These are phyloP conservation scores for Athetis lepigone DNA, from an alignment of 2,888 invertebrate genomes.

Conservation along the genomic window DNA sequence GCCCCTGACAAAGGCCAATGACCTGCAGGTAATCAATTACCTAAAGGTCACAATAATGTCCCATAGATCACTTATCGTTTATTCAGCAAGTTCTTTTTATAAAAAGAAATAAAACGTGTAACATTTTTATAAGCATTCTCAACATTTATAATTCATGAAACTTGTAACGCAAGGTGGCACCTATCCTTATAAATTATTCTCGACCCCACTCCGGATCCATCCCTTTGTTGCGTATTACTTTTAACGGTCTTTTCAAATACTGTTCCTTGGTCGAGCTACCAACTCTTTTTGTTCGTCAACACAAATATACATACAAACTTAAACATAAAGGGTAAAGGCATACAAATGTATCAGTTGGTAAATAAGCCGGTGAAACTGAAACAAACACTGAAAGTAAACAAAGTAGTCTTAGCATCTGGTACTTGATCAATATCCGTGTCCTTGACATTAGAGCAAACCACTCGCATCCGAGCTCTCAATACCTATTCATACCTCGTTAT, in stretches of 20 bases:
- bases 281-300: slow-evolving; percentile 14
- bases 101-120: slow-evolving; percentile 31
- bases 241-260: slow-evolving; percentile 65
- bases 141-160: slow-evolving; percentile 65
- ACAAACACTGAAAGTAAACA: slow-evolving; percentile 59
- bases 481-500: slow-evolving; percentile 75
- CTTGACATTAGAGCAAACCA: slow-evolving; percentile 84
- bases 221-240: slow-evolving; percentile 80
- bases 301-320: slow-evolving; percentile 24
- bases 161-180: slow-evolving; percentile 72
- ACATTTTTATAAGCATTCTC: slow-evolving; percentile 52
- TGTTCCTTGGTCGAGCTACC: slow-evolving; percentile 39
- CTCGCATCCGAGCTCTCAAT: slow-evolving; percentile 70
- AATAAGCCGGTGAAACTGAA: slow-evolving; percentile 41
- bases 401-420: slow-evolving; percentile 63
- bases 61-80: slow-evolving; percentile 14
- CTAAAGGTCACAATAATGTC: slow-evolving; percentile 31
- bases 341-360: slow-evolving; percentile 44
- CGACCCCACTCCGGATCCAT: slow-evolving; percentile 72
- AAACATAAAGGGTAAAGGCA: slow-evolving; percentile 30
- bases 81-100: slow-evolving; percentile 5
- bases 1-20: slow-evolving; percentile 16
- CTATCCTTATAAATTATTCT: slow-evolving; percentile 85
- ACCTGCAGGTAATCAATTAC: slow-evolving; percentile 27
- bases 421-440: slow-evolving; percentile 86